Base-by-base conservation (phyloP, 2,797 vertebrate species). In the Margarornis squamiger region DNA sequence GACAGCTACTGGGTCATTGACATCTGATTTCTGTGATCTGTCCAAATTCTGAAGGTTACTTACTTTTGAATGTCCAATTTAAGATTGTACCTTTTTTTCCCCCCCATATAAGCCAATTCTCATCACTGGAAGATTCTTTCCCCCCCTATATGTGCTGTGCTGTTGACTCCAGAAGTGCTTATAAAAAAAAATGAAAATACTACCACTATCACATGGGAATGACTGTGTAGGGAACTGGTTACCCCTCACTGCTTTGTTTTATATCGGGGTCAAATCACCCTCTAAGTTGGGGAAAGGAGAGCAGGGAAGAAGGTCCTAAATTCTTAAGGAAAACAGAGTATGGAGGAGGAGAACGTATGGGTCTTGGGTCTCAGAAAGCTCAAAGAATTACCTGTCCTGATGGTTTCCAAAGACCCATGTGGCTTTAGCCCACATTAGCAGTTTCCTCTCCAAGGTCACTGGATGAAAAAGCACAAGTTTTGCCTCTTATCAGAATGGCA, bases 1-100 rank as follows among this genome's bases (percentile, higher is more conserved):
- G 94, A 98, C 98, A 98, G 98, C 98, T 97, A 97, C 93, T 96
- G 97, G 98, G 98, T 98, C 97, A 95, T 97, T 93, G 93, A 93
- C 90, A 95, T 96, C 90, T 89, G 81, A 79, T 96, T 94, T 85
- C 68, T 79, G 74, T 36, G 73, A 95, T 92, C 94, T 84, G 94
- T 96, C 96, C 97, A 95, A 57, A 96, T 97, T 94, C 85, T 90
- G 92, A 77, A 86, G 86, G 57, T 94, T 67, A 41, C 11, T 85
- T 48, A 26, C 41, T 93, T 95, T 90, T 39, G 20, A 84, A 49
- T 20, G 74, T 81, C 95, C 93, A 96, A 86, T 91, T 78, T 41
- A 79, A 86, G 76, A 91, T 7, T n/a, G 30, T 29, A 96, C 36
- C 11, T 59, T 79, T 79, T 61, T 73, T 58, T 46, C 85, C 81